phyloP scores from a whole-genome alignment of 2,113 vertebrate species.

The Drymodes brunneopygia region DNA sequence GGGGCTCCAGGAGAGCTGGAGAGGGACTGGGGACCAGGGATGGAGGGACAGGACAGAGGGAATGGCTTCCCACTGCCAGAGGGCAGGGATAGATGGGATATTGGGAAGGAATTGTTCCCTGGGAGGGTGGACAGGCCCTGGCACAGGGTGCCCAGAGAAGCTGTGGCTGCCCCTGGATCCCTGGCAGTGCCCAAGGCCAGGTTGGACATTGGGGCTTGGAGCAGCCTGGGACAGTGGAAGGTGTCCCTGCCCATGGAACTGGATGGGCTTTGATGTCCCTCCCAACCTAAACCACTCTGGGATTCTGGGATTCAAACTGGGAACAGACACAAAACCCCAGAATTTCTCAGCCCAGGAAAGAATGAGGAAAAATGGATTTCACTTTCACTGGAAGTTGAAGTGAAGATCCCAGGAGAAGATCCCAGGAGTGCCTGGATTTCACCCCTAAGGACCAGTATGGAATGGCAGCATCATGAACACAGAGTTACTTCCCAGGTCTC shows the following conservation, averaged over 20 bases:
- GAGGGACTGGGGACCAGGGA: not conserved
- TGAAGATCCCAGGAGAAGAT: not conserved
- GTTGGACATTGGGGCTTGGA: not conserved
- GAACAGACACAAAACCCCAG: not conserved
- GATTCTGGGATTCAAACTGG: not conserved
- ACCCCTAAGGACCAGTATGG: not conserved
- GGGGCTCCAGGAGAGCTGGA: not conserved
- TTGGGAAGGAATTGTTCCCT: not conserved
- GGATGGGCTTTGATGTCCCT: fast-evolving
- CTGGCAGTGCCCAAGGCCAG: not conserved
- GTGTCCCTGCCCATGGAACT: not conserved
- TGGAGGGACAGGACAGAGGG: not conserved
- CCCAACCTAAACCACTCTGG: not conserved
- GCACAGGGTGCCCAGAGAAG: not conserved
- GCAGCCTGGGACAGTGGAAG: not conserved
- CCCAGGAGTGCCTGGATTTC: not conserved
- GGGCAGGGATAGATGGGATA: not conserved
- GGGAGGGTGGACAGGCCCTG: not conserved
- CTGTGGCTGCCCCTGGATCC: not conserved
- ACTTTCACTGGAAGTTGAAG: fast-evolving
- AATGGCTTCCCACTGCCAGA: not conserved
- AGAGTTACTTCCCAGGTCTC: not conserved
- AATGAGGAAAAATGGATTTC: not conserved
- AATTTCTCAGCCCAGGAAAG: not conserved
- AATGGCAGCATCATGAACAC: not conserved